These are phyloP conservation scores for Frieseomelitta varia DNA, from an alignment of 1,140 invertebrate species.

Conservation along the genomic window DNA sequence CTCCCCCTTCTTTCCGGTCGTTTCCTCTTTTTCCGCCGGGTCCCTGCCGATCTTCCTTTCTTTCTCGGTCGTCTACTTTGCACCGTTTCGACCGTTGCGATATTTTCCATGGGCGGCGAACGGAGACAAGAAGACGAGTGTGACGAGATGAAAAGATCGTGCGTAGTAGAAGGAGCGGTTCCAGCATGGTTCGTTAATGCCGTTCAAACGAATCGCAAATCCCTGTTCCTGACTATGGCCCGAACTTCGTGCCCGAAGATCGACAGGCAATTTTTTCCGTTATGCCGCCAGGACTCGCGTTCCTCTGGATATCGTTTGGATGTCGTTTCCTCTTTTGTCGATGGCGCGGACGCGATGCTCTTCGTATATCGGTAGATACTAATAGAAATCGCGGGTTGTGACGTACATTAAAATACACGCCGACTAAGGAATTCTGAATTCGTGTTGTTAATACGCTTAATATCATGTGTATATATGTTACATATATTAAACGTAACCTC, in stretches of 20 bases:
- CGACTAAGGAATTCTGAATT: too few relatives aligned
- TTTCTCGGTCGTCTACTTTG: constrained; percentile 26
- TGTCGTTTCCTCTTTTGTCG: constrained; percentile 26
- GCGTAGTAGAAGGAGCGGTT: neutral
- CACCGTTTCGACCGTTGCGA: constrained; percentile 46
- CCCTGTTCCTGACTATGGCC: constrained; percentile 38
- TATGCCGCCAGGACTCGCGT: constrained; percentile 31
- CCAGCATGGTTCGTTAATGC: constrained; percentile 31
- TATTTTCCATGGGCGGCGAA: constrained; percentile 1
- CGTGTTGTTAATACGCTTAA: too few relatives aligned
- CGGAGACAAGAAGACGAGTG: neutral
- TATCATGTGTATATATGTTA: too few relatives aligned
- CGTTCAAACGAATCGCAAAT: constrained; percentile 45
- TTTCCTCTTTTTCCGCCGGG: constrained; percentile 6
- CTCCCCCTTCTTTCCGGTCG: neutral
- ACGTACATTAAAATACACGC: too few relatives aligned
- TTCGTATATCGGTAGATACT: constrained; percentile 3
- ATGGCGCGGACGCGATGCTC: constrained; percentile 5
- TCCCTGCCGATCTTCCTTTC: neutral
- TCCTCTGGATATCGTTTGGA: neutral
- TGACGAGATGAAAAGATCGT: neutral
- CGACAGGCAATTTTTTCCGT: constrained; percentile 61
- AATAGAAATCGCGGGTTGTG: too few relatives aligned
- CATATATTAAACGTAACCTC: too few relatives aligned
- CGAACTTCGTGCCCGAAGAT: constrained; percentile 10